Base-by-base conservation (phyloP, 2,888 invertebrate species). In the Anoncus sp. region DNA sequence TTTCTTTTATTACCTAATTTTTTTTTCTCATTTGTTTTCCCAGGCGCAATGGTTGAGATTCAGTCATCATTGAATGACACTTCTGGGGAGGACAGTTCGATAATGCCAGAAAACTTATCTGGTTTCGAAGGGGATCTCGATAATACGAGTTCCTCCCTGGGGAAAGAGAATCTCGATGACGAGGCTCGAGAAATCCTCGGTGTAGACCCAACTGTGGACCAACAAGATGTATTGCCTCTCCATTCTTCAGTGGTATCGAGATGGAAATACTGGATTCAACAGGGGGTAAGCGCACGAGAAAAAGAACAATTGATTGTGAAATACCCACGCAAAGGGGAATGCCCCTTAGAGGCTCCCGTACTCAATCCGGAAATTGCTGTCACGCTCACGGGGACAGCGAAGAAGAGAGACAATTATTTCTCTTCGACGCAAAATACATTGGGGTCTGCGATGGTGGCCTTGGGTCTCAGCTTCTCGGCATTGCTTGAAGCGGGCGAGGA, bases 291-390 rank as follows among this genome's bases (percentile, higher is more conserved):
- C 3, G 43, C 16, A 43, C 43, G 14, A 16, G 43, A 43, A 43
- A 43, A 43, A 43, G 43, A 43, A 43, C 10, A 12, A 3, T 1
- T 43, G 43, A 43, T 43, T 43, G 43, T n/a, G 5, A 43, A 43
- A 43, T 43, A 43, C 14, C 14, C 43, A 43, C 43, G 43, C 43
- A 43, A 43, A 43, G 43, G 43, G 3, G 43, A 43, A 43, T 43
- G 43, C 3, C 43, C 43, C 1, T 43, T 14, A 43, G 1, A 43
- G 43, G 43, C 43, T 14, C 43, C 43, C 10, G 43, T 43, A 43
- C 43, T 43, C 1, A 43, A 43, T 12, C 43, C 43, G 3, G 43
- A 43, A 16, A 43, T 43, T 1, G 43, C 43, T 3, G 43, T 12
- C 1, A 43, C 43, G 1, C 43, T 43, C 14, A 43, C 43, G 43